phyloP scores from a whole-genome alignment of 2,888 invertebrate genomes.

The Drosophila neotestacea region DNA sequence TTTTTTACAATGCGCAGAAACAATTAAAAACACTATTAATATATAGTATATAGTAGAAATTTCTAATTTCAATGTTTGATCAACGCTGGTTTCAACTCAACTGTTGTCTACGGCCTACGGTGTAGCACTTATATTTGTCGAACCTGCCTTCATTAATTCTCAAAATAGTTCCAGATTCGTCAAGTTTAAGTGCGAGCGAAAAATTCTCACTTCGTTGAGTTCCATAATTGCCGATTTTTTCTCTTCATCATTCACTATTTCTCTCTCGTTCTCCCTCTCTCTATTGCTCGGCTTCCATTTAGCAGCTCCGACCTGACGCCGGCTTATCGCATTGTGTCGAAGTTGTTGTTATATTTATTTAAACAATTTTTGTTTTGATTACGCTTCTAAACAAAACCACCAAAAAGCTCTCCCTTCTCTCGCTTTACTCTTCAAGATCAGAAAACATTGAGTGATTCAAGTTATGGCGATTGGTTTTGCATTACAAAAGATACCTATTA shows the following conservation, averaged over 20 bases:
- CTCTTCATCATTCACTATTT: background rate
- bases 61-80: conserved; percentile 1
- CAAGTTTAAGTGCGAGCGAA: conserved; percentile 32
- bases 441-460: background rate
- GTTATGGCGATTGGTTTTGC: background rate
- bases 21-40: conserved; percentile 12
- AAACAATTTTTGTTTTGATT: conserved; percentile 43
- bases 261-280: background rate
- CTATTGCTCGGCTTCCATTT: background rate
- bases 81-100: conserved; percentile 27
- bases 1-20: conserved; percentile 59
- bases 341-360: conserved; percentile 3
- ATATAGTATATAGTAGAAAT: conserved; percentile 7
- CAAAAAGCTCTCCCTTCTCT: background rate
- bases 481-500: too few species aligned
- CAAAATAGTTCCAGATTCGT: conserved; percentile 14
- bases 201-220: background rate
- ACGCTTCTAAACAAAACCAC: conserved; percentile 40
- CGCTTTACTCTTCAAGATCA: background rate
- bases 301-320: background rate
- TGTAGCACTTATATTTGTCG: conserved; percentile 44
- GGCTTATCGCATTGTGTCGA: conserved; percentile 30
- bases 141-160: conserved; percentile 1
- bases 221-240: too few species aligned
- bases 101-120: conserved; percentile 23